Evolutionary conservation across 2,113 vertebrate species (phyloP).

Genomic region (Polyodon spathula): DNA sequence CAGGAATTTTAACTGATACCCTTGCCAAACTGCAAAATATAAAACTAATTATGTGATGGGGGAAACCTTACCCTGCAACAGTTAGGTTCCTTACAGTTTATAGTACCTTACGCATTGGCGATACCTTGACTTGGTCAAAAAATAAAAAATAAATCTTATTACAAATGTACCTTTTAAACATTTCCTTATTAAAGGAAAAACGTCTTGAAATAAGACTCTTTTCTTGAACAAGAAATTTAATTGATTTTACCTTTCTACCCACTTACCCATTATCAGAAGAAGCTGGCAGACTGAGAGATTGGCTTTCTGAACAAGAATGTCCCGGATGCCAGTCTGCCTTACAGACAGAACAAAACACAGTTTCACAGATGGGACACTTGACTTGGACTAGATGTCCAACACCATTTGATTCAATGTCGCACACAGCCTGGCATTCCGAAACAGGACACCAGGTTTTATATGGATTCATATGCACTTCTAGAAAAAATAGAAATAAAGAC

Average conservation of each 20-base stretch:
- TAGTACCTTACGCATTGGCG: no score
- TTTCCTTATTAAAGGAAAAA: no score
- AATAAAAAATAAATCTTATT: no score
- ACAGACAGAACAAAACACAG: conserved; percentile 78
- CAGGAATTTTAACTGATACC: no score
- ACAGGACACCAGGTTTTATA: conserved; percentile 80
- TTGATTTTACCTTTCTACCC: not conserved
- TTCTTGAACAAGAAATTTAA: no score
- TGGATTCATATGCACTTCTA: conserved; percentile 87
- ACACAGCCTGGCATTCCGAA: conserved; percentile 78
- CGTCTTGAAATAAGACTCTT: no score
- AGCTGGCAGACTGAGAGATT: conserved; percentile 38
- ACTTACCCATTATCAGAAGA: conserved; percentile 67
- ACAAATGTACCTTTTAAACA: no score
- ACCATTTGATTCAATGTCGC: conserved; percentile 44
- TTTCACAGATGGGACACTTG: conserved; percentile 63
- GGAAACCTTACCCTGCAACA: no score
- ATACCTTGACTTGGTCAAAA: no score
- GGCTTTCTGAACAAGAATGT: conserved; percentile 59
- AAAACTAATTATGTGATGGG: no score
- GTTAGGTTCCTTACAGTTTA: no score
- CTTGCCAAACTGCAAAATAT: no score
- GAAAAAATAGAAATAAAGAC: not conserved
- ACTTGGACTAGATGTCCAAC: conserved; percentile 52
- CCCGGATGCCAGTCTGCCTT: conserved; percentile 65